Base-by-base conservation (phyloP, 2,888 invertebrate genomes). In the Dastarcus helophoroides region DNA sequence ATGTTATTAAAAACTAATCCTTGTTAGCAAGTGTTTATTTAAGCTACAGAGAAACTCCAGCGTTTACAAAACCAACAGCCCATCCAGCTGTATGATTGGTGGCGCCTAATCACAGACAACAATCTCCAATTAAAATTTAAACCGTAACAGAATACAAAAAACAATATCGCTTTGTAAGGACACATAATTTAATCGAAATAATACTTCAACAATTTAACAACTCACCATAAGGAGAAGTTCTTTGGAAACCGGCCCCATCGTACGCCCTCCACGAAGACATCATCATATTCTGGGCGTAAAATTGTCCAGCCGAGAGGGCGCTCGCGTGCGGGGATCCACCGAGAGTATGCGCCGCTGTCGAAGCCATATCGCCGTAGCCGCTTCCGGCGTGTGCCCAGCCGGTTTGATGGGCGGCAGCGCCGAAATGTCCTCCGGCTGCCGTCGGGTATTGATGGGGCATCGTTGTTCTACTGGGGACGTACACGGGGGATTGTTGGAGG, bases 281-380 rank as follows among this genome's bases (percentile, higher is more conserved):
- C 51, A 82, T 78, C 57, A 81, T 76, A 61, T 84, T 84, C 60
- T 83, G 84, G 9, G 78, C 73, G 60, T 85, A 85, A 47, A 85
- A 81, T 40, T 79, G 80, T 29, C 65, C 65, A 2, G 68, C 63
- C 8, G 57, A 50, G 10, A 60, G 36, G 59, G 74, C 55, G 55
- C 71, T 63, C 64, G 63, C 39, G 50, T 62, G 58, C 14, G 52
- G 40, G 4, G 63, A 57, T 4, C 60, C 57, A 13, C 63, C 63
- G 12, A 67, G 51, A 9, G 60, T 56, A 35, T 66, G 60, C 22
- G 67, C 64, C 36, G 56, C 41, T 8, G 57, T 51, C 34, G 56
- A 56, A 28, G 56, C 50, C 50, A 56, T 66, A 46, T 50, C 69
- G 49, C 48, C 55, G 32, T 60, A 59, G 2, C 53, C 51, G 9